Percentiles rank a stretch among this genome's conserved stretches.
Evolutionary conservation across 2,888 invertebrate genomes (phyloP).

Genomic region (Mythimna lalbum): DNA sequence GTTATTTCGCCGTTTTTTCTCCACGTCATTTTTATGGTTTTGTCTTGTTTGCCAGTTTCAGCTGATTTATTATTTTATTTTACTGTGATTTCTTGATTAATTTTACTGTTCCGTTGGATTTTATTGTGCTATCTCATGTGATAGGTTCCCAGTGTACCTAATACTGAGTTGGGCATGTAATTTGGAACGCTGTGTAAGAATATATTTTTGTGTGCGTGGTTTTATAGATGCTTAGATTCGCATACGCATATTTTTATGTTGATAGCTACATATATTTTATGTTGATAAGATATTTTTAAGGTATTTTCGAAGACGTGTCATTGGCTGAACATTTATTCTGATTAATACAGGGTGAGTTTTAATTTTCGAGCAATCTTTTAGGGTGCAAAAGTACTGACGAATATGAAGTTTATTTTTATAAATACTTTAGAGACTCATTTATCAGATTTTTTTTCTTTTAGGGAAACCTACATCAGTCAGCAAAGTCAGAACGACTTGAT

Average conservation of each 20-base stretch:
- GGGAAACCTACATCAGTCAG: too few species aligned
- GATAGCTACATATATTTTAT: neutral
- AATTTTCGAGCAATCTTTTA: neutral
- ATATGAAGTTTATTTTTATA: neutral
- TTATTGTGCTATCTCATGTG: conserved; percentile 44
- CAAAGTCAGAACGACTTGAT: too few species aligned
- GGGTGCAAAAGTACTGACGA: neutral
- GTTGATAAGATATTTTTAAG: neutral
- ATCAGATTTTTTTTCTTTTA: too few species aligned
- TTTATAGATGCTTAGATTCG: conserved; percentile 17
- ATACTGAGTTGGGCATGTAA: conserved; percentile 27
- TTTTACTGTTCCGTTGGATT: conserved; percentile 48
- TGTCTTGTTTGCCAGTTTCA: conserved; percentile 49
- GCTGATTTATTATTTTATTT: conserved; percentile 60
- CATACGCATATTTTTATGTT: conserved; percentile 17
- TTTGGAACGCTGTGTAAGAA: conserved; percentile 10
- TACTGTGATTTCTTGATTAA: conserved; percentile 61
- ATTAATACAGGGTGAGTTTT: neutral
- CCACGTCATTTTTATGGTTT: conserved; percentile 56
- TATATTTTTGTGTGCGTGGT: neutral
- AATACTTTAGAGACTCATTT: neutral
- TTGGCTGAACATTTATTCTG: neutral
- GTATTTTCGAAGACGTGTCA: neutral
- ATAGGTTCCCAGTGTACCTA: conserved; percentile 34
- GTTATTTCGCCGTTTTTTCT: conserved; percentile 57